Evolutionary conservation across 1,140 invertebrate species (phyloP), one percentile per base, ranked within the genome.

Genomic region (Acyrthosiphon pisum): DNA sequence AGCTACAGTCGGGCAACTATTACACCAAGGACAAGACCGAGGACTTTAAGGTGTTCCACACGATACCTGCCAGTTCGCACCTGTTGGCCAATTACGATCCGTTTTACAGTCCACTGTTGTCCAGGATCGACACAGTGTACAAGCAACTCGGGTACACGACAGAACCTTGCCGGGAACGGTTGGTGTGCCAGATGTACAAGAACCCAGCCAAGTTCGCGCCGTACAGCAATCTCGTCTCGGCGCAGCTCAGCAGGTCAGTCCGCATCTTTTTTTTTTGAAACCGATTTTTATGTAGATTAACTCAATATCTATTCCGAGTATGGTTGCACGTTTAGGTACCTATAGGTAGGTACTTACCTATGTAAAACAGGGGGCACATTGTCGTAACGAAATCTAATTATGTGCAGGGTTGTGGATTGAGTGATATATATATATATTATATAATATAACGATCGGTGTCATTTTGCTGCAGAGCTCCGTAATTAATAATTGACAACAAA

Each of bases 211-310:
- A 98, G 94, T 98, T 97, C 95, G 97, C 97, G 0, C 97, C 97
- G 0, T 98, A 97, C 94, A 98, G 97, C 93, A 98, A 98, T 94
- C 96, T 98, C n/a, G 96, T 98, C 3, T 98, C 97, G 3, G 97
- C 97, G 0, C 97, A 98, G 94, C 95, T 98, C 46, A 98, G 97
- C 95, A 97, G 97, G 97, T 97, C 95, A 93, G 93, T 86, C 2
- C 20, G 6, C 30, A 11, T 50, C 41, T 14, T 3, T 68, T 68
- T 68, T 30, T 30, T 68, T 14, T 68, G 11, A n/a, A 6, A n/a
- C 60, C 60, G 30, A 68, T 68, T 68, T 68, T 68, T 3, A 11
- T 11, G 9, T 68, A 30, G 30, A 9, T 68, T n/a, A 30, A 68
- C 11, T 68, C 30, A 68, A n/a, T 68, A n/a, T 68, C 14, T n/a